Evolutionary conservation across 2,113 vertebrate species (phyloP), one percentile per base, ranked within the genome.

Genomic region (Pholis gunnellus): DNA sequence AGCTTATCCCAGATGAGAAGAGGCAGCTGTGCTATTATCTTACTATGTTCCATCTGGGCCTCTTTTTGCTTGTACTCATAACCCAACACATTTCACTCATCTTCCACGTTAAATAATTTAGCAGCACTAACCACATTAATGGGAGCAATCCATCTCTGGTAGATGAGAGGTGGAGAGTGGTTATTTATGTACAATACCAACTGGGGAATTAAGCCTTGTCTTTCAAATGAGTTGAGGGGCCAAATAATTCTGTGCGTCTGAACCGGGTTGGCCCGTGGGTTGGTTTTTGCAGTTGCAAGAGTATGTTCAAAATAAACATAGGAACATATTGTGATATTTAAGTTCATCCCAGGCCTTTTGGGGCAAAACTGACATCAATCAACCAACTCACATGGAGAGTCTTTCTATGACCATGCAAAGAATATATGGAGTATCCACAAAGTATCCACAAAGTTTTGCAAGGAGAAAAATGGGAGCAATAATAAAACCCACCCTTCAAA

Each of bases 61-160:
- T 72, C 86, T 81, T 79, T 64, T 84, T 75, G 73, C 82, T 84
- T 82, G 86, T 91, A 86, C 90, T 91, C 91, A 91, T 86, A 92
- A 93, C 85, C 81, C 78, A 83, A 87, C 91, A 92, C 88, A 86
- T 90, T 92, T 93, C 92, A 93, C 88, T 93, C 91, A 93, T 93
- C 89, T 82, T 83, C 81, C 71, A 63, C 8, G 11, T 71, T 95
- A 82, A 94, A 95, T 95, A 86, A 94, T 95, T 94, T 79, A 94
- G 78, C 82, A 87, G 83, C 82, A 75, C 87, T 92, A 94, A 93
- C 81, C 87, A 81, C 88, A 92, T 94, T 93, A 93, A 93, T 92
- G 92, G 90, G 83, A 44, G 64, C 72, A 9, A 90, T 87, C 85
- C 81, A 89, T 89, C 89, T 82, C 81, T 72, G 69, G 59, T 54